A percentile compares a stretch with the other conserved stretches of the same genome.
These are phyloP conservation scores for Cyphomyrus plagiostoma DNA, from an alignment of 2,113 vertebrate species.

Conservation along the genomic window DNA sequence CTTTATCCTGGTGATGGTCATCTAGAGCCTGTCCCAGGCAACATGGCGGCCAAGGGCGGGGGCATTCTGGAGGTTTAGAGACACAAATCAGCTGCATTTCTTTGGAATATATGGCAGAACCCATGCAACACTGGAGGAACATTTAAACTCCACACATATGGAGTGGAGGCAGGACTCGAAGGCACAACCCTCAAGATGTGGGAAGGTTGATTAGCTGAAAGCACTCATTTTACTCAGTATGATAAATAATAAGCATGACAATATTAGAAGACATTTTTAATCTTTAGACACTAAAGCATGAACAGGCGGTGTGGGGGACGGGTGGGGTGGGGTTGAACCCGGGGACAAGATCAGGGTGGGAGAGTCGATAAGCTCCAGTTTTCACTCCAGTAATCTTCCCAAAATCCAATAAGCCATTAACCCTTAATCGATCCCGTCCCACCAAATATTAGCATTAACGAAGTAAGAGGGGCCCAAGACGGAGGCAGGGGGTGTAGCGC, in stretches of 20 bases:
- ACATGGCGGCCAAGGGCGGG: neutral
- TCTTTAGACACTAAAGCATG: neutral
- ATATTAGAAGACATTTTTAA: neutral
- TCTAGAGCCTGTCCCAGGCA: neutral
- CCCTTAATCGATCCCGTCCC: constrained; percentile 10
- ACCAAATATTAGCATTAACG: constrained; percentile 26
- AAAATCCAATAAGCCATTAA: constrained; percentile 26
- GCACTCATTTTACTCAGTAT: neutral
- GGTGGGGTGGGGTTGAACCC: neutral
- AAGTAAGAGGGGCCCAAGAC: neutral
- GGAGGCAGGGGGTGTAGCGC: neutral
- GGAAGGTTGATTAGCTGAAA: neutral
- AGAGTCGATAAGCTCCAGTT: constrained; percentile 9
- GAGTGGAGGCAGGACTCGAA: neutral
- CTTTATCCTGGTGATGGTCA: neutral
- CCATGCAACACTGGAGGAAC: neutral
- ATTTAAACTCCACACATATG: neutral
- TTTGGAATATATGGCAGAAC: neutral
- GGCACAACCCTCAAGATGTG: neutral
- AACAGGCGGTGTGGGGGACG: too few species aligned
- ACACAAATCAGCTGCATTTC: neutral
- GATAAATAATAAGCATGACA: neutral
- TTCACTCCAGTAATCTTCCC: constrained; percentile 9
- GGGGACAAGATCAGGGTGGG: neutral
- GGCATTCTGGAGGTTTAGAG: neutral